Conservation (phyloP, 2,113 vertebrate genomes). For the Scomber colias region DNA sequence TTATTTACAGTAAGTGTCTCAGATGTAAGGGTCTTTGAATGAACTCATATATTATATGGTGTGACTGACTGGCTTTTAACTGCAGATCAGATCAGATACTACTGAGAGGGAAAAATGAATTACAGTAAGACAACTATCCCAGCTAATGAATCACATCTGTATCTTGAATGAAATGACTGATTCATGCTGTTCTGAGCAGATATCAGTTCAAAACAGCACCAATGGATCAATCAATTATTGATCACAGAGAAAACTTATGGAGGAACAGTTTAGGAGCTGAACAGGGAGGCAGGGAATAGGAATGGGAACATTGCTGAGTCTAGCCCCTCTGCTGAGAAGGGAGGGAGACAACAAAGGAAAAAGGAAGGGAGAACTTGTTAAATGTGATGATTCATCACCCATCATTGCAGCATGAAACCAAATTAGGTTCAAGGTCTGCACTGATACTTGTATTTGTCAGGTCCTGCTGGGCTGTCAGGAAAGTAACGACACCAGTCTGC, state of each 20-base stretch:
- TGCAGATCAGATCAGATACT: not conserved
- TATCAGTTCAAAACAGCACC: slow-evolving; percentile 6
- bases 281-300: slow-evolving; percentile 4
- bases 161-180: not conserved
- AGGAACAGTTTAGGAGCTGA: slow-evolving; percentile 9
- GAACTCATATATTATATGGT: not conserved
- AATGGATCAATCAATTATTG: slow-evolving; percentile 41
- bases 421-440: slow-evolving; percentile 9
- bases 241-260: slow-evolving; percentile 15
- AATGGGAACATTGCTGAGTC: slow-evolving; percentile 43
- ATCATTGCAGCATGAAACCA: slow-evolving; percentile 12
- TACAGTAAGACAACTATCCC: not conserved
- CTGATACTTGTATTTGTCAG: not conserved
- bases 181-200: slow-evolving; percentile 1
- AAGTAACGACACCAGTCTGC: not conserved
- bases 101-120: not conserved
- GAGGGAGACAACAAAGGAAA: slow-evolving; percentile 11
- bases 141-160: not conserved
- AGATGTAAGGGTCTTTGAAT: too few relatives aligned
- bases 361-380: slow-evolving; percentile 7
- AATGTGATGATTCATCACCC: slow-evolving; percentile 38
- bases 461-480: not conserved
- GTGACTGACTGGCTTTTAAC: not conserved
- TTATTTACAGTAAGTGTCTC: too few relatives aligned
- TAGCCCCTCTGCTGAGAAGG: slow-evolving; percentile 10